A percentile compares a stretch with the other conserved stretches of the same genome.
These are phyloP conservation scores for Zaprionus bogoriensis DNA, from an alignment of 2,888 invertebrate genomes.

Conservation along the genomic window DNA sequence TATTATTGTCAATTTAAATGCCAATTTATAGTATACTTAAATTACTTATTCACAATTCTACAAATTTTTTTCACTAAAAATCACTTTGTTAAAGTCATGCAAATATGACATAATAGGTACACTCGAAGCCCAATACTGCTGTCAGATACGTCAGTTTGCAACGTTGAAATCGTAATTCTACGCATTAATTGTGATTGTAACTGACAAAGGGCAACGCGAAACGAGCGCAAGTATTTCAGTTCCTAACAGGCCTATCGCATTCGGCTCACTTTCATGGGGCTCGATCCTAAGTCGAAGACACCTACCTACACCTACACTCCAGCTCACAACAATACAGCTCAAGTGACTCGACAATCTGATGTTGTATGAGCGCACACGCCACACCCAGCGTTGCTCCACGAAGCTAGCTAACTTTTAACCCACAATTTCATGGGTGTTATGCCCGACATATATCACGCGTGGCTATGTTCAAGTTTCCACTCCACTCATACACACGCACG, in stretches of 20 bases:
- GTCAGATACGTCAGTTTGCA: no score
- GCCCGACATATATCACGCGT: constrained; percentile 42
- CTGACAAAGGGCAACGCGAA: constrained; percentile 1
- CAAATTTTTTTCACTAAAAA: no score
- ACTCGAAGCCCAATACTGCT: no score
- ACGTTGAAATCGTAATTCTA: neutral
- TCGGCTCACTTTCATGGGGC: constrained; percentile 13
- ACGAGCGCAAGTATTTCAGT: constrained; percentile 6
- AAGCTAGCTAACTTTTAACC: constrained; percentile 6
- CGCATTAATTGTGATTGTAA: constrained; percentile 11
- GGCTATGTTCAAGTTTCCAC: constrained; percentile 32
- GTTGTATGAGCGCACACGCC: constrained; percentile 25
- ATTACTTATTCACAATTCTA: no score
- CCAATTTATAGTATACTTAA: no score
- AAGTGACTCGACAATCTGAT: constrained; percentile 33
- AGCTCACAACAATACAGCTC: neutral
- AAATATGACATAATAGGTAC: no score
- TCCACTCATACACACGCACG: constrained; percentile 15
- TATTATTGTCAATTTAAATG: no score
- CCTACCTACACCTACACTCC: constrained; percentile 19
- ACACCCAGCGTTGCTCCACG: constrained; percentile 7
- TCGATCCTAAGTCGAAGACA: neutral
- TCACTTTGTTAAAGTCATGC: no score
- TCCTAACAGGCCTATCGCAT: constrained; percentile 10
- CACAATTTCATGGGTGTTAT: constrained; percentile 18